These are phyloP conservation scores for Hemibates koningsi DNA, from an alignment of 2,113 vertebrate species.

Conservation along the genomic window DNA sequence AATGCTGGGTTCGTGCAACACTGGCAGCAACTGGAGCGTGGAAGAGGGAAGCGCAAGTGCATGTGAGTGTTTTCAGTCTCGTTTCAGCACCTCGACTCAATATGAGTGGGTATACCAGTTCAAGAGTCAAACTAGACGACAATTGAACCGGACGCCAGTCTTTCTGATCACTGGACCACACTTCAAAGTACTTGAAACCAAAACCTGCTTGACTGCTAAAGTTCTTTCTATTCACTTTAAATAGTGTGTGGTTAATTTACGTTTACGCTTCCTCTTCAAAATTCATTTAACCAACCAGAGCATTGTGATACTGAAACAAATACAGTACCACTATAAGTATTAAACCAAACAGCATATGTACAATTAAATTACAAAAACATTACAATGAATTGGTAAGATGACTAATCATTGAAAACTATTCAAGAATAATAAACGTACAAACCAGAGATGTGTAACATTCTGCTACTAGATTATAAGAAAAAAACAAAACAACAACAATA, in stretches of 20 bases:
- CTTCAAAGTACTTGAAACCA: background rate
- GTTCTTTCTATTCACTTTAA: background rate
- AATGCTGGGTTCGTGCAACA: background rate
- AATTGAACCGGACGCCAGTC: background rate
- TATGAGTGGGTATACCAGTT: background rate
- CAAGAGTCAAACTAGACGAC: background rate
- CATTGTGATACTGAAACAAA: rapidly evolving
- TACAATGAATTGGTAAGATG: background rate
- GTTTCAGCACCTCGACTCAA: background rate
- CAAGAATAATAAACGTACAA: background rate
- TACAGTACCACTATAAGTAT: background rate
- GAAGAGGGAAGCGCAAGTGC: background rate
- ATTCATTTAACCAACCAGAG: background rate
- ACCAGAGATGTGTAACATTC: background rate
- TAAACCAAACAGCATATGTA: background rate
- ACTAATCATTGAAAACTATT: background rate
- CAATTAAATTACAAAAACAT: background rate
- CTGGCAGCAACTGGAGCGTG: background rate
- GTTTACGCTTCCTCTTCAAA: background rate
- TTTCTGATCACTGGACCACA: background rate
- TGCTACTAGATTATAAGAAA: background rate
- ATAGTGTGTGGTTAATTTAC: background rate
- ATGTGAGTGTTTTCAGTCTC: background rate
- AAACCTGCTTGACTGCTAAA: background rate
- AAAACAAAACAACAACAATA: background rate